Base-by-base conservation (phyloP, 2,888 invertebrate species). In the Phyllotreta striolata region DNA sequence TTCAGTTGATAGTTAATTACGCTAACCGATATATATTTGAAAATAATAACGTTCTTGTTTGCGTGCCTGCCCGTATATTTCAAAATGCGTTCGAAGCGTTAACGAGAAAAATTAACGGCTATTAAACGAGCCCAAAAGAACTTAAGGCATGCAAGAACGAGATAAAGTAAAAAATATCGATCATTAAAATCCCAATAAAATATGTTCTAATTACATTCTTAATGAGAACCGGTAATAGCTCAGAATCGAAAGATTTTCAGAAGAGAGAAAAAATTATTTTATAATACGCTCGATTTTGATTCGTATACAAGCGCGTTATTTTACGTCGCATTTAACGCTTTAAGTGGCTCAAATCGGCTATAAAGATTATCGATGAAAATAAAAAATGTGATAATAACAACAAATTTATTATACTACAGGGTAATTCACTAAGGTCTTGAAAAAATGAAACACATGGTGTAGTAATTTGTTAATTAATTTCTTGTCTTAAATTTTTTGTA, bases 191-290 rank as follows among this genome's bases (percentile, higher is more conserved):
- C 63, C 55, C 63, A 47, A 41, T 59, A 59, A 65, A 57, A 62
- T 62, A 61, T 64, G 61, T 64, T 61, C 61, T 65, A 65, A 62
- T 65, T 65, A 58, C 58, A 57, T 41, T 52, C 55, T 55, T 62
- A 58, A 62, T 62, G 58, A 46, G 46, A 64, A 58, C 57, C 58
- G 55, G 65, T 65, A 58, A 58, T 52, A 55, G 49, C 55, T 35
- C 40, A 40, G 38, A 49, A 51, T 51, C 43, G 13, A 52, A 7
- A 13, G 38, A 38, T 52, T 52, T 37, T 38, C 44, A 54, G 54
- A 63, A 59, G 55, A 61, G 43, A 55, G 63, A 61, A 59, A 56
- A 52, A 64, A 60, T 52, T 24, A 4, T 56, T 10, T 24, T 41
- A 47, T 44, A 44, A 10, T 51, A 10, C 37, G 8, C 13, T 52